These are phyloP conservation scores for Garrulus glandarius DNA, from an alignment of 2,797 vertebrate species.

Conservation along the genomic window DNA sequence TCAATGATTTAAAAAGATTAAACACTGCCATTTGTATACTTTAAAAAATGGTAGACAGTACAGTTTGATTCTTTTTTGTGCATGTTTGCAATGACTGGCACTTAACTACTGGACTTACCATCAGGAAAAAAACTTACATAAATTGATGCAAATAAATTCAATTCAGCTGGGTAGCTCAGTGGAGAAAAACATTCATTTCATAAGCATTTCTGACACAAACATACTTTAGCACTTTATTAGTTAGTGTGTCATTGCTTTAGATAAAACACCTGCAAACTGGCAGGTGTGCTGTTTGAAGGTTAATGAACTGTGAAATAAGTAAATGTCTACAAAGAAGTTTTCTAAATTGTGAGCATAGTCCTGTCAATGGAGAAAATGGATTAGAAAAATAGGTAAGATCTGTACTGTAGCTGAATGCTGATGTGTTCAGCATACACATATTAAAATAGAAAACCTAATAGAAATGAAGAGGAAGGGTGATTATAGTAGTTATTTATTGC, in stretches of 20 bases:
- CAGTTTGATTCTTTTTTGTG: neutral
- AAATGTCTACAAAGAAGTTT: slow-evolving; percentile 63
- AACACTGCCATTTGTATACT: neutral
- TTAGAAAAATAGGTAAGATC: slow-evolving; percentile 57
- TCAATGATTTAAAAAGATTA: neutral
- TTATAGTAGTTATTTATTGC: slow-evolving; percentile 21
- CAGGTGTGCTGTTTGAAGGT: slow-evolving; percentile 51
- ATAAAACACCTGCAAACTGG: slow-evolving; percentile 33
- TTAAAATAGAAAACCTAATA: slow-evolving; percentile 59
- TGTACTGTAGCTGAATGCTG: slow-evolving; percentile 26
- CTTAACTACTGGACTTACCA: neutral
- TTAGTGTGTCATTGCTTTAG: slow-evolving; percentile 38
- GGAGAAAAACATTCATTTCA: neutral
- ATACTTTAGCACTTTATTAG: slow-evolving; percentile 55
- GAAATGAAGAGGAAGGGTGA: slow-evolving; percentile 35
- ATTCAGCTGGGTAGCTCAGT: neutral
- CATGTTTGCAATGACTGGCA: neutral
- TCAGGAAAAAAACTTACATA: neutral
- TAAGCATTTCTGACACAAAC: slow-evolving; percentile 19
- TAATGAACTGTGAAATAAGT: slow-evolving; percentile 69
- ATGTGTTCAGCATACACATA: neutral
- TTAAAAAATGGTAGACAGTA: neutral
- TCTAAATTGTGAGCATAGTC: slow-evolving; percentile 49
- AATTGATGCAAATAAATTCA: neutral
- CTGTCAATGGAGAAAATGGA: slow-evolving; percentile 61